Percentiles rank a stretch among this genome's conserved stretches.
Conservation (phyloP, 1,140 invertebrate genomes). For the Drosophila erecta region DNA sequence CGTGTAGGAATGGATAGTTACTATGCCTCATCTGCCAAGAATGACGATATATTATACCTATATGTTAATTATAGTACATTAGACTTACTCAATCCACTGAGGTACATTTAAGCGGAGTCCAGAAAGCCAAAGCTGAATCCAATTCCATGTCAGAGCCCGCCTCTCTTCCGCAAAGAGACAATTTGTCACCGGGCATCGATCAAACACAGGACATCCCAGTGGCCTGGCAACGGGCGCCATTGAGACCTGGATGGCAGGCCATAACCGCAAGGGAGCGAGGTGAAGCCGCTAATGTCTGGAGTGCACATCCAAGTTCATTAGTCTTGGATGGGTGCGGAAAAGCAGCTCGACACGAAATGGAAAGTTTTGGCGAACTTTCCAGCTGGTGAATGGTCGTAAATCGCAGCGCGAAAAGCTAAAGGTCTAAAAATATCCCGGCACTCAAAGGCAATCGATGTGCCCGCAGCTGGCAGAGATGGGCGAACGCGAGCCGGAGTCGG, state of each 20-base stretch:
- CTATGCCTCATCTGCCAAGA: too few species aligned
- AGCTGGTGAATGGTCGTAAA: conserved; percentile 48
- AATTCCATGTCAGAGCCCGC: neutral
- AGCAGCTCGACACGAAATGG: conserved; percentile 70
- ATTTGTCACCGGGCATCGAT: conserved; percentile 78
- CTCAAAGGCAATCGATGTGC: conserved; percentile 43
- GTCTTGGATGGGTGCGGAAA: conserved; percentile 63
- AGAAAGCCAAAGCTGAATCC: neutral
- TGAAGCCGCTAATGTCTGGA: conserved; percentile 45
- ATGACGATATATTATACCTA: too few species aligned
- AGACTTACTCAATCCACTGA: too few species aligned
- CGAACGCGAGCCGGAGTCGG: conserved; percentile 96
- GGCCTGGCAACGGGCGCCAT: conserved; percentile 68
- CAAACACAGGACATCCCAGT: conserved; percentile 55
- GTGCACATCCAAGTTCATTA: conserved; percentile 73
- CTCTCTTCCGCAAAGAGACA: conserved; percentile 31
- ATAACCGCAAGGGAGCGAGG: conserved; percentile 60
- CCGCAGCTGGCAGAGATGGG: conserved; percentile 85
- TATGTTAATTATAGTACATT: too few species aligned
- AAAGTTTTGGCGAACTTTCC: conserved; percentile 55
- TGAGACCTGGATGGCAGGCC: conserved; percentile 49
- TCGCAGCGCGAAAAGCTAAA: conserved; percentile 36
- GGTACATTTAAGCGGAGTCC: neutral
- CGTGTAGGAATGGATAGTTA: neutral
- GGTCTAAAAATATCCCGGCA: conserved; percentile 64